A percentile compares a stretch with the other conserved stretches of the same genome.
These are phyloP conservation scores for Balearica regulorum DNA, from an alignment of 2,797 vertebrate genomes.

Conservation along the genomic window DNA sequence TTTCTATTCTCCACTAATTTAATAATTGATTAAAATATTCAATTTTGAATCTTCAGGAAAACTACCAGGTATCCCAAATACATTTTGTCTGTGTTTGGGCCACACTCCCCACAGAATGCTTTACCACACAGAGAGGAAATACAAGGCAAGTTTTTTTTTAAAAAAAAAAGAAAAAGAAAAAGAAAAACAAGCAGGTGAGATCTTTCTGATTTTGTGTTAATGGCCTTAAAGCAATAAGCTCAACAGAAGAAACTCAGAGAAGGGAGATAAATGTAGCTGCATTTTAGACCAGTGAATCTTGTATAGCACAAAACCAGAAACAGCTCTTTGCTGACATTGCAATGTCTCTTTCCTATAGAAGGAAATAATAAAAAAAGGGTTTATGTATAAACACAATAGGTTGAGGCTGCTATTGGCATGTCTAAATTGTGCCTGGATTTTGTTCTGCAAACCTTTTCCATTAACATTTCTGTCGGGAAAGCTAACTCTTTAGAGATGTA, in stretches of 20 bases:
- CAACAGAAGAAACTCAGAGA: background rate
- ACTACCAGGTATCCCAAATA: background rate
- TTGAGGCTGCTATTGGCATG: constrained; percentile 10
- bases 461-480: constrained; percentile 44
- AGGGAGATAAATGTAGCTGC: background rate
- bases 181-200: background rate
- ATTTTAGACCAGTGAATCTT: background rate
- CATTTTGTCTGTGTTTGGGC: background rate
- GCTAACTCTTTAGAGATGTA: constrained; percentile 18
- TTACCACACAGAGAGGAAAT: background rate
- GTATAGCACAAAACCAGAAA: background rate
- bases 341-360: constrained; percentile 21
- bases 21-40: background rate
- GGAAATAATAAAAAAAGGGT: background rate
- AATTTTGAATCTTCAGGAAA: background rate
- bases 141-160: background rate
- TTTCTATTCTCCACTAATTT: background rate
- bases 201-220: background rate
- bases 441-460: constrained; percentile 44
- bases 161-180: background rate
- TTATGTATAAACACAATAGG: constrained; percentile 34
- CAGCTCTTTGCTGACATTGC: background rate
- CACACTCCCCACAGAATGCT: background rate
- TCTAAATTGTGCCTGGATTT: constrained; percentile 46
- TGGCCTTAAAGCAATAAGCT: background rate